Percentiles rank a stretch among this genome's conserved stretches.
Conservation (phyloP, 2,888 invertebrate species). For the Eilema depressum region DNA sequence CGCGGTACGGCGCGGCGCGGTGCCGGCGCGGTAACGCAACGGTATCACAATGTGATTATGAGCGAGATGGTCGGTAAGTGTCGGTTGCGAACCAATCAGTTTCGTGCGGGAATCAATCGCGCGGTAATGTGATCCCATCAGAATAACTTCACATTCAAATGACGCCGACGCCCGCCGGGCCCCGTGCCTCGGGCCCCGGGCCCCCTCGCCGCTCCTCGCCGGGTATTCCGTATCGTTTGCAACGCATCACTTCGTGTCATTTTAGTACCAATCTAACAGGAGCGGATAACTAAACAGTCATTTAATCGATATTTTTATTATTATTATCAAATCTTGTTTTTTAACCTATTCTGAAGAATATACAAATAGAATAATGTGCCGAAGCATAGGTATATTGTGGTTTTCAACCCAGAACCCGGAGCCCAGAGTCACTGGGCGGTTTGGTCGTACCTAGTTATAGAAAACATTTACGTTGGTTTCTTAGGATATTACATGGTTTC, state of each 20-base stretch:
- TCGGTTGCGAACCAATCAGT: slow-evolving; percentile 34
- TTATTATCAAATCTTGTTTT: no score
- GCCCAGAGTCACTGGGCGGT: no score
- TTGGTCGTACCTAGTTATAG: no score
- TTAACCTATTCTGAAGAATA: no score
- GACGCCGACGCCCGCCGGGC: slow-evolving; percentile 25
- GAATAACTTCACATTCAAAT: slow-evolving; percentile 50
- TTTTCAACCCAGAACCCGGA: no score
- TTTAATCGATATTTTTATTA: background rate
- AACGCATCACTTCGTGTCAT: background rate
- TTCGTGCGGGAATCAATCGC: slow-evolving; percentile 42
- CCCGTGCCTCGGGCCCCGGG: no score
- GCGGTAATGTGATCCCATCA: slow-evolving; percentile 51
- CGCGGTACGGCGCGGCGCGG: background rate
- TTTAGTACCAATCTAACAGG: background rate
- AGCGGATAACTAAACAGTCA: background rate
- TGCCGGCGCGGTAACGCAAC: slow-evolving; percentile 26
- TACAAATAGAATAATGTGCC: no score
- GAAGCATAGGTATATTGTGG: background rate
- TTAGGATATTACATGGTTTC: no score
- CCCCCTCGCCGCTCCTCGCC: background rate
- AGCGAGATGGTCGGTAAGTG: slow-evolving; percentile 43
- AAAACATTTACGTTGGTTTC: no score
- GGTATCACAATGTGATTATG: slow-evolving; percentile 43
- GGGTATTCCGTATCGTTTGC: background rate